Conservation (phyloP, 1,140 invertebrate species). For the Scaptomyza hsui region DNA sequence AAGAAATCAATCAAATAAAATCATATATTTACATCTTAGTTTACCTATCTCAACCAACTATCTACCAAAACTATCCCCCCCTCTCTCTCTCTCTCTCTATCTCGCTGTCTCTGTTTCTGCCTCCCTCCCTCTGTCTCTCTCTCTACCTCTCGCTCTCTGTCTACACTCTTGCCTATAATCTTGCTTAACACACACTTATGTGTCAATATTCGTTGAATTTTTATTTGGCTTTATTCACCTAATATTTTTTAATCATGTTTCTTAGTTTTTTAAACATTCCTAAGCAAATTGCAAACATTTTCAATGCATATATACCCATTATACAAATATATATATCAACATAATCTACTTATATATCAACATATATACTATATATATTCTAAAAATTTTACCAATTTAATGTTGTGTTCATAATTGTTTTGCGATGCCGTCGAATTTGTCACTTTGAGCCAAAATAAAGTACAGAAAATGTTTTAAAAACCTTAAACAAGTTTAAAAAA, state of each 20-base stretch:
- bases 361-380: slow-evolving; percentile 38
- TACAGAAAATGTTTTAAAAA: slow-evolving; percentile 26
- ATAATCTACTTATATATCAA: slow-evolving; percentile 55
- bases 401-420: slow-evolving; percentile 76
- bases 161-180: slow-evolving; percentile 36
- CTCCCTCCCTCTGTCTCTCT: slow-evolving; percentile 24
- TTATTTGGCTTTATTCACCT: slow-evolving; percentile 50
- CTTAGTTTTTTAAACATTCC: slow-evolving; percentile 44
- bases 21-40: slow-evolving; percentile 70
- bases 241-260: slow-evolving; percentile 21
- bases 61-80: slow-evolving; percentile 34
- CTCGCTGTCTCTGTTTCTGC: slow-evolving; percentile 18
- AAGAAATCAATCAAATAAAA: slow-evolving; percentile 50
- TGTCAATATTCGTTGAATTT: slow-evolving; percentile 57
- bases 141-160: slow-evolving; percentile 11
- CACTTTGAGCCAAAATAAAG: slow-evolving; percentile 60
- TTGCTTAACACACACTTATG: slow-evolving; percentile 69
- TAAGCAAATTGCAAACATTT: slow-evolving; percentile 60
- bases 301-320: slow-evolving; percentile 52
- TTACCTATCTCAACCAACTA: slow-evolving; percentile 50
- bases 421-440: slow-evolving; percentile 58
- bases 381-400: slow-evolving; percentile 64
- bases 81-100: slow-evolving; percentile 34
- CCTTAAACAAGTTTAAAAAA: slow-evolving; percentile 28
- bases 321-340: slow-evolving; percentile 49